Conservation (phyloP, 2,113 vertebrate genomes). For the Cynocephalus volans region DNA sequence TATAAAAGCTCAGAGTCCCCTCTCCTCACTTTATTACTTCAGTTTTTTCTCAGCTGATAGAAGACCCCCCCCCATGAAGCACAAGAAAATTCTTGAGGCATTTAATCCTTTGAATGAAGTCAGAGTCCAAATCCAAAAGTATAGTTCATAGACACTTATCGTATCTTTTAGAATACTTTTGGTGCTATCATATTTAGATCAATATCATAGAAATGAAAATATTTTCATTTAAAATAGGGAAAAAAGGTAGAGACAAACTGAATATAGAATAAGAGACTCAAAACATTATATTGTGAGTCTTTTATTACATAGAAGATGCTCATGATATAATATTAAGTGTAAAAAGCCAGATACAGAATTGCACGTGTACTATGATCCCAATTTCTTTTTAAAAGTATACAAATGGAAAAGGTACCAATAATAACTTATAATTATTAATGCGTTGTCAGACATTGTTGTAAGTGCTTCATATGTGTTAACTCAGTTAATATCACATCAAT, state of each 20-base stretch:
- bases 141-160: conserved; percentile 14
- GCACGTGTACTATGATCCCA: background rate
- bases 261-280: conserved; percentile 37
- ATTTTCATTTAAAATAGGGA: conserved; percentile 50
- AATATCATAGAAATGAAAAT: background rate
- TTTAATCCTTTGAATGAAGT: conserved; percentile 18
- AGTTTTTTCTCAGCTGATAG: background rate
- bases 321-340: background rate
- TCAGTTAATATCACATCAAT: background rate
- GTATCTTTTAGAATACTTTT: conserved; percentile 32
- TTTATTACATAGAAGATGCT: conserved; percentile 13
- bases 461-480: background rate
- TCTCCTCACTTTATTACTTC: background rate
- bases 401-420: background rate
- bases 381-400: conserved; percentile 4
- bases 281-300: conserved; percentile 2
- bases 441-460: background rate
- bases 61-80: background rate
- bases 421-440: background rate
- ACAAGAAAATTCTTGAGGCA: background rate
- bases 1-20: background rate
- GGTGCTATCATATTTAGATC: background rate
- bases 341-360: conserved; percentile 30
- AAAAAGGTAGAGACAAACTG: background rate
- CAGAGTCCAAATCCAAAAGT: conserved; percentile 6